Evolutionary conservation across 2,113 vertebrate species (phyloP).

Genomic region (Craseonycteris thonglongyai): DNA sequence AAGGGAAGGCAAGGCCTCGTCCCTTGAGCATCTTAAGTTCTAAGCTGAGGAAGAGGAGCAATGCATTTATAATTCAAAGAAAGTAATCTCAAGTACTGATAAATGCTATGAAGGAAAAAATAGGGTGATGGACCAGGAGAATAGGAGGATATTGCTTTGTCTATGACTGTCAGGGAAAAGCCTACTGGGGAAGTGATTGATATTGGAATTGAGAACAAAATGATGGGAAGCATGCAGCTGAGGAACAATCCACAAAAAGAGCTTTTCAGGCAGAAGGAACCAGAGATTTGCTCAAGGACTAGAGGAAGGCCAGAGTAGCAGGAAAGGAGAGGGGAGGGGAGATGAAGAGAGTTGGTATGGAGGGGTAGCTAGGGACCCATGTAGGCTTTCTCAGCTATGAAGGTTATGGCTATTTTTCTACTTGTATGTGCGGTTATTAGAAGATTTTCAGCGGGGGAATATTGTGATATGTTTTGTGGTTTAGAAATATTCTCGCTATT

Average conservation of each 20-base stretch:
- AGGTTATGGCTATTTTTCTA: background rate
- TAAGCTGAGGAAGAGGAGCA: background rate
- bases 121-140: background rate
- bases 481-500: background rate
- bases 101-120: background rate
- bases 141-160: background rate
- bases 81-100: background rate
- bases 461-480: background rate
- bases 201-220: background rate
- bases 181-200: background rate
- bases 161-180: background rate
- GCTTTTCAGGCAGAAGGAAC: too few species aligned
- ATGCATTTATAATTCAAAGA: background rate
- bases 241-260: background rate
- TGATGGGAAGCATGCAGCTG: background rate
- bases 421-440: background rate
- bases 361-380: rapidly evolving
- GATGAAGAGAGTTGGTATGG: background rate
- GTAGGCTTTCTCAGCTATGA: background rate
- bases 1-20: background rate
- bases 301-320: background rate
- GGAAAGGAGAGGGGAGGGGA: too few species aligned
- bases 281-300: background rate
- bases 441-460: background rate
- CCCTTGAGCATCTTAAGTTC: background rate